Evolutionary conservation across 2,888 invertebrate species (phyloP).

Genomic region (Apamea monoglypha): DNA sequence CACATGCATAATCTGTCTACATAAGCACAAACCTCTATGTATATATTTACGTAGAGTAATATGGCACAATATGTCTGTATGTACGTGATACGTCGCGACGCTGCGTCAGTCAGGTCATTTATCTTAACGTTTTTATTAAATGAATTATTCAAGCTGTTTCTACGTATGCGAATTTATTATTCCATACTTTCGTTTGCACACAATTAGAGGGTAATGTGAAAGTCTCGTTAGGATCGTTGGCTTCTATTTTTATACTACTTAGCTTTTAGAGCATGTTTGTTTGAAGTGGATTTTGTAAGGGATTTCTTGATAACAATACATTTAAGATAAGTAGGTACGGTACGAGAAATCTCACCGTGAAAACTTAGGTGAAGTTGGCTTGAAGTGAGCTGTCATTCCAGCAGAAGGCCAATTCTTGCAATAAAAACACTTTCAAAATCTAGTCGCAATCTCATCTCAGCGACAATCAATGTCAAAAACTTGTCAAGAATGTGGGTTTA

Average conservation of each 20-base stretch:
- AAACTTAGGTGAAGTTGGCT: too few species aligned
- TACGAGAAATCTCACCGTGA: neutral
- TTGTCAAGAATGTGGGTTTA: too few species aligned
- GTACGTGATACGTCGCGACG: constrained; percentile 61
- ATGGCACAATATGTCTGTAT: constrained; percentile 38
- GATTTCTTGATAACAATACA: neutral
- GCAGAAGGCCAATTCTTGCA: too few species aligned
- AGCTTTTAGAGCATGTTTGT: constrained; percentile 12
- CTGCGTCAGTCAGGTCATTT: constrained; percentile 70
- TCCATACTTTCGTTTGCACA: constrained; percentile 53
- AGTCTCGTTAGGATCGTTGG: constrained; percentile 48
- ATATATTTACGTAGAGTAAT: constrained; percentile 1
- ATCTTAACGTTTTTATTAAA: constrained; percentile 75
- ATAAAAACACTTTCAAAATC: too few species aligned
- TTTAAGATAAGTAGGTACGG: neutral
- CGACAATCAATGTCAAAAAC: too few species aligned
- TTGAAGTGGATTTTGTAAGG: neutral
- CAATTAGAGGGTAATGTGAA: constrained; percentile 67
- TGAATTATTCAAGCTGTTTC: constrained; percentile 71
- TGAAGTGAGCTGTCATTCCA: too few species aligned
- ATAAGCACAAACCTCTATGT: constrained; percentile 8
- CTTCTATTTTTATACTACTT: constrained; percentile 23
- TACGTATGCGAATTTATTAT: constrained; percentile 65
- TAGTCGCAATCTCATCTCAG: too few species aligned
- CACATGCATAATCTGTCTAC: constrained; percentile 2